Percentiles rank a stretch among this genome's conserved stretches.
Evolutionary conservation across 2,888 invertebrate genomes (phyloP).

Genomic region (Heliconius ismenius): DNA sequence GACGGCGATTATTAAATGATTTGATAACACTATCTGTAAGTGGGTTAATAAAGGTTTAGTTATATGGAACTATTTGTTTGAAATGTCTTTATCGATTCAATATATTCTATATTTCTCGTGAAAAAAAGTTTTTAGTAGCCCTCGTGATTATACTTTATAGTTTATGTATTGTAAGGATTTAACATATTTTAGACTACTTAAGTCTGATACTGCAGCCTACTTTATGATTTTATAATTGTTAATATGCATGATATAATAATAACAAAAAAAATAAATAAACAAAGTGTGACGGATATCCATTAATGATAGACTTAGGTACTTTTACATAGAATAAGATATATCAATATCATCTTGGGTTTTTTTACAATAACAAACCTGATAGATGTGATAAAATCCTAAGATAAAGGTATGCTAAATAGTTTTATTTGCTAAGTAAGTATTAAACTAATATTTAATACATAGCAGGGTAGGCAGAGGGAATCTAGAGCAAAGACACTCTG

Average conservation of each 20-base stretch:
- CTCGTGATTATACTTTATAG: too few species aligned
- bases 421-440: background rate
- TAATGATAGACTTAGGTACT: background rate
- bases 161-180: too few species aligned
- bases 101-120: too few species aligned
- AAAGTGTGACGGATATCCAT: background rate
- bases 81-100: background rate
- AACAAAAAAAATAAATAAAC: background rate
- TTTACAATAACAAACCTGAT: background rate
- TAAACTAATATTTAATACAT: background rate
- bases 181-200: too few species aligned
- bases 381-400: background rate
- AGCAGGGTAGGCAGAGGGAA: background rate
- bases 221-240: too few species aligned
- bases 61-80: background rate
- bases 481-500: background rate
- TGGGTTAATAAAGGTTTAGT: slow-evolving; percentile 10
- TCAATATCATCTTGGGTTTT: background rate
- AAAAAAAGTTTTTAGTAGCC: too few species aligned
- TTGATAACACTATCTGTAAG: slow-evolving; percentile 23
- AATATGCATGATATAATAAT: too few species aligned
- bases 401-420: background rate
- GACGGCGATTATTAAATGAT: background rate
- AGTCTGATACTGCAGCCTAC: too few species aligned
- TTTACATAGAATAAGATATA: too few species aligned